Percentiles rank a stretch among this genome's conserved stretches.
Conservation (phyloP, 2,888 invertebrate genomes). For the Neoascia interrupta region DNA sequence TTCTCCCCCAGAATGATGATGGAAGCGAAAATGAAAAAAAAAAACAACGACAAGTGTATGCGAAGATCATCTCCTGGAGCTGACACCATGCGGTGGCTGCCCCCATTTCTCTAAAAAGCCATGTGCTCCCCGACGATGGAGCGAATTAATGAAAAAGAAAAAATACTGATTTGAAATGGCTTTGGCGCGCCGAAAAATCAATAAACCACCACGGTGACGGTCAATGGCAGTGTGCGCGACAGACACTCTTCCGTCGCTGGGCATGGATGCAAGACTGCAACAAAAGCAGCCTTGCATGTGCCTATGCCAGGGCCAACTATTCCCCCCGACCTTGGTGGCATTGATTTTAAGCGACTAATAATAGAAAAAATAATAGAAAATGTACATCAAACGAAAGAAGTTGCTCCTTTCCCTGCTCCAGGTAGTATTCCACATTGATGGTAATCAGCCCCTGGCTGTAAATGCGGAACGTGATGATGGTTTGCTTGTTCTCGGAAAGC, state of each 20-base stretch:
- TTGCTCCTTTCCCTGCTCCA: conserved; percentile 86
- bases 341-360: conserved; percentile 57
- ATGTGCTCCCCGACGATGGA: too few species aligned
- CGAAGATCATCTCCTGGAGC: too few species aligned
- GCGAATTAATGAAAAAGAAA: neutral
- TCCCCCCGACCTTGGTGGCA: conserved; percentile 50
- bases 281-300: neutral
- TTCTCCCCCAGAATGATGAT: conserved; percentile 8
- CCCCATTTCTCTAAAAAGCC: too few species aligned
- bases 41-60: conserved; percentile 8
- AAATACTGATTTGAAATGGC: neutral
- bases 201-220: conserved; percentile 35
- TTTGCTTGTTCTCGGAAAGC: conserved; percentile 85
- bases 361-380: neutral
- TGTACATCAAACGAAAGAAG: conserved; percentile 88
- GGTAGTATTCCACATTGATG: conserved; percentile 90
- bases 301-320: neutral
- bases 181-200: conserved; percentile 52
- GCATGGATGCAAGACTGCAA: conserved; percentile 34
- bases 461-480: conserved; percentile 86
- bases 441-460: conserved; percentile 89
- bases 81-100: too few species aligned
- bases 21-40: conserved; percentile 42
- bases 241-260: conserved; percentile 31
- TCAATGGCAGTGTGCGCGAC: conserved; percentile 8